These are phyloP conservation scores for Rhizomys pruinosus DNA, from an alignment of 2,113 vertebrate genomes.

Conservation along the genomic window DNA sequence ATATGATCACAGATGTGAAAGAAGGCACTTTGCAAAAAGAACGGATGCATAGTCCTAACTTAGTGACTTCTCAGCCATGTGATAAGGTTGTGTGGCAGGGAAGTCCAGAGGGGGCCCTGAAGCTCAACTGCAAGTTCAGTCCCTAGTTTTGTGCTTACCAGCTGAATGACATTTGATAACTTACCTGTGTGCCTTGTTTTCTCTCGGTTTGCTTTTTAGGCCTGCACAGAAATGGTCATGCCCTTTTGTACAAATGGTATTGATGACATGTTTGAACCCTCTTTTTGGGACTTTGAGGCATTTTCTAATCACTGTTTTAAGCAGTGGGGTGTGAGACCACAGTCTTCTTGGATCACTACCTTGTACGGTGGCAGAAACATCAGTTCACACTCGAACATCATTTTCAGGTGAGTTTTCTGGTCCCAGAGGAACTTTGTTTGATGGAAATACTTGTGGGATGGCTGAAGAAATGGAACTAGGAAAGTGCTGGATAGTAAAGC, in stretches of 20 bases:
- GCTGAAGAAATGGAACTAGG: slow-evolving; percentile 9
- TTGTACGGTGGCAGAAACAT: slow-evolving; percentile 95
- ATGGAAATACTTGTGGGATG: slow-evolving; percentile 16
- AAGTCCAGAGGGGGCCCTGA: background rate
- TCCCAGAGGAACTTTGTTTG: background rate
- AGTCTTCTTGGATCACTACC: slow-evolving; percentile 90
- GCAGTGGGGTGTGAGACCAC: slow-evolving; percentile 92
- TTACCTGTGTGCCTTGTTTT: background rate
- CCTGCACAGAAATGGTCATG: slow-evolving; percentile 99
- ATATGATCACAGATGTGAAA: slow-evolving; percentile 31
- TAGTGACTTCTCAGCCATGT: background rate
- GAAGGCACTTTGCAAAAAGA: slow-evolving; percentile 3
- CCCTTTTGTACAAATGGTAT: slow-evolving; percentile 95
- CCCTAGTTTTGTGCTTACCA: background rate
- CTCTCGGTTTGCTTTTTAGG: slow-evolving; percentile 81
- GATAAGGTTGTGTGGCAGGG: background rate
- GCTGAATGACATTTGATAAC: background rate
- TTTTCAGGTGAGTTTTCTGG: slow-evolving; percentile 92
- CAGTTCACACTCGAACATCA: slow-evolving; percentile 94
- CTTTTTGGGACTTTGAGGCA: slow-evolving; percentile 91
- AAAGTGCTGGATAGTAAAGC: background rate
- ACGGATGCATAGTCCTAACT: background rate
- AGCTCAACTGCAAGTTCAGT: background rate
- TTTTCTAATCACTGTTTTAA: slow-evolving; percentile 92
- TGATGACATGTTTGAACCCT: slow-evolving; percentile 96